These are phyloP conservation scores for Rhinella marina DNA, from an alignment of 2,797 vertebrate species.

Conservation along the genomic window DNA sequence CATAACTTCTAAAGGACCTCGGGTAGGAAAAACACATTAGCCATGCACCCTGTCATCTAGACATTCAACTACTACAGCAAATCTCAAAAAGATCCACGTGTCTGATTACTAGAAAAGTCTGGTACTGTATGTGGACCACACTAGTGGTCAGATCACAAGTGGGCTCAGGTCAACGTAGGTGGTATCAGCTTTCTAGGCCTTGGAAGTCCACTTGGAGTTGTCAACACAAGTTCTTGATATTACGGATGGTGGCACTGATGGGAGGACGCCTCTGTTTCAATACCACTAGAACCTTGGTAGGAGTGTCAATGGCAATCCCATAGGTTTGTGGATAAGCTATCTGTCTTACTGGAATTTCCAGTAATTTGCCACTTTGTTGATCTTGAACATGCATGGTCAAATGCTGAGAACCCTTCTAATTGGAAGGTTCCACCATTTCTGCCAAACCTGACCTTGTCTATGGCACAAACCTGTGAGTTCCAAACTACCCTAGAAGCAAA, in stretches of 20 bases:
- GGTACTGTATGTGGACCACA: background rate
- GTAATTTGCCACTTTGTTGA: too few species aligned
- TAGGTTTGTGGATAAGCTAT: too few species aligned
- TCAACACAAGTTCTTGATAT: background rate
- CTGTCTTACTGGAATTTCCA: too few species aligned
- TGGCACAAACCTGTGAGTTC: too few species aligned
- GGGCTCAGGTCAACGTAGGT: background rate
- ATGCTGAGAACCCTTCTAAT: too few species aligned
- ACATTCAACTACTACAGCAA: background rate
- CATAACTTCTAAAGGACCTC: background rate
- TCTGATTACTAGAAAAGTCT: background rate
- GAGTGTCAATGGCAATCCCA: too few species aligned
- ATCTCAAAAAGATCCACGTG: background rate
- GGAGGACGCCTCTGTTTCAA: too few species aligned
- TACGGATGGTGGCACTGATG: background rate
- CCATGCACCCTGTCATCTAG: background rate
- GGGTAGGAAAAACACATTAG: background rate
- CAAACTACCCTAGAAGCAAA: too few species aligned
- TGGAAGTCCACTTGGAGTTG: background rate
- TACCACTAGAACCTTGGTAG: too few species aligned
- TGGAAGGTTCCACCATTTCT: too few species aligned
- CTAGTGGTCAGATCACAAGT: background rate
- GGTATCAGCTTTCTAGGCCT: background rate
- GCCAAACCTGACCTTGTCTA: too few species aligned
- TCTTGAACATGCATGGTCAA: too few species aligned